Percentiles rank a stretch among this genome's conserved stretches.
These are phyloP conservation scores for Ascaphus truei DNA, from an alignment of 2,113 vertebrate genomes.

Conservation along the genomic window DNA sequence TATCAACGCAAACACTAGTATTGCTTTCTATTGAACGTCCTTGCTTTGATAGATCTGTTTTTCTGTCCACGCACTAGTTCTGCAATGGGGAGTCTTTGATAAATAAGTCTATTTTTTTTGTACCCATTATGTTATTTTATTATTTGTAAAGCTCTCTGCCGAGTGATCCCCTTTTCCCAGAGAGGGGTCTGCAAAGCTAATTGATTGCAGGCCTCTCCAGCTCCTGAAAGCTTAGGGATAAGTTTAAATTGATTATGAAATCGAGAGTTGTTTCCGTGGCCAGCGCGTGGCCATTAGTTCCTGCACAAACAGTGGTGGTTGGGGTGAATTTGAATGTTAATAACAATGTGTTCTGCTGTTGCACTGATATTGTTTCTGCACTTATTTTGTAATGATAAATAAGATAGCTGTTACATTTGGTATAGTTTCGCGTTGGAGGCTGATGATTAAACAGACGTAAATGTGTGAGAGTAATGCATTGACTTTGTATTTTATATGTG, in stretches of 20 bases:
- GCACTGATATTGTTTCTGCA: conserved; percentile 59
- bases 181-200: not conserved
- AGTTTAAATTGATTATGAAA: conserved; percentile 50
- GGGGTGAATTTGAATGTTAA: conserved; percentile 59
- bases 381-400: conserved; percentile 56
- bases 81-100: too few relatives aligned
- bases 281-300: conserved; percentile 56
- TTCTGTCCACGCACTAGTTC: too few relatives aligned
- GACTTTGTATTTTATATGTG: too few relatives aligned
- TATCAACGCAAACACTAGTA: too few relatives aligned
- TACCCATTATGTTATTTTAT: conserved; percentile 47
- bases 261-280: conserved; percentile 52
- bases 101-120: not conserved
- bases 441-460: conserved; percentile 58
- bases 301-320: conserved; percentile 61
- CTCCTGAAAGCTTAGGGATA: conserved; percentile 37
- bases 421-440: conserved; percentile 52
- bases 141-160: conserved; percentile 40
- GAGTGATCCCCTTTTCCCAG: conserved; percentile 41
- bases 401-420: conserved; percentile 47
- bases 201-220: not conserved
- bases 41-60: too few relatives aligned
- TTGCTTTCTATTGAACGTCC: too few relatives aligned
- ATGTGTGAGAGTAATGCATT: too few relatives aligned
- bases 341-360: conserved; percentile 59